Evolutionary conservation across 2,888 invertebrate genomes (phyloP), one percentile per base, ranked within the genome.

Genomic region (Xestobium rufovillosum): DNA sequence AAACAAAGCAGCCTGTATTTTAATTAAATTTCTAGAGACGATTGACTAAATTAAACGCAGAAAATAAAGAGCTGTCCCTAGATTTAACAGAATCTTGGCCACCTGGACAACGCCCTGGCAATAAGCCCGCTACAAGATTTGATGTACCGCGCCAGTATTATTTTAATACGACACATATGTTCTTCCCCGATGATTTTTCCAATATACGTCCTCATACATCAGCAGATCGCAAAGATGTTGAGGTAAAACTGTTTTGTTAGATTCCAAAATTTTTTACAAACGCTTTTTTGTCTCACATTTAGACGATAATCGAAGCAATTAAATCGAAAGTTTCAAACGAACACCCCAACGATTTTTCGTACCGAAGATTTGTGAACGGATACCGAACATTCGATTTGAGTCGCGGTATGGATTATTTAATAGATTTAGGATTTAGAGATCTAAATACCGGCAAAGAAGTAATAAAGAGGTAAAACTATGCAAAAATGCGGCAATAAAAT

Each of bases 81-180:
- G 50, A 50, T 38, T 50, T 63, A 25, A 55, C 44, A 3, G 61
- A 59, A 15, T 44, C 70, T 3, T 90, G 89, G 89, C 89, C 89
- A 0, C 63, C 84, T 28, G 89, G 84, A 36, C 76, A 77, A 45
- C 75, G 77, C 40, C 67, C 73, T 17, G 74, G 75, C 1, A 78
- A 75, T 43, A 75, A 73, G 44, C 81, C 87, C 2, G 71, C 72
- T 9, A 80, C 79, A 34, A 72, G 90, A 50, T 83, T 83, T 68
- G 90, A 94, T 66, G 76, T 94, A 44, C 71, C 88, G 31, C 78
- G 79, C 27, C 95, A 92, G 86, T 79, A 83, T 35, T 80, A 84
- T 57, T 84, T 96, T 61, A 94, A 92, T 58, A 73, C 71, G 43
- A 82, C 83, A 11, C 87, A 92, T 61, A 76, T 85, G 25, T 84